These are phyloP conservation scores for Sebastiscus albofasciatus DNA, from an alignment of 2,797 vertebrate genomes.

Conservation along the genomic window DNA sequence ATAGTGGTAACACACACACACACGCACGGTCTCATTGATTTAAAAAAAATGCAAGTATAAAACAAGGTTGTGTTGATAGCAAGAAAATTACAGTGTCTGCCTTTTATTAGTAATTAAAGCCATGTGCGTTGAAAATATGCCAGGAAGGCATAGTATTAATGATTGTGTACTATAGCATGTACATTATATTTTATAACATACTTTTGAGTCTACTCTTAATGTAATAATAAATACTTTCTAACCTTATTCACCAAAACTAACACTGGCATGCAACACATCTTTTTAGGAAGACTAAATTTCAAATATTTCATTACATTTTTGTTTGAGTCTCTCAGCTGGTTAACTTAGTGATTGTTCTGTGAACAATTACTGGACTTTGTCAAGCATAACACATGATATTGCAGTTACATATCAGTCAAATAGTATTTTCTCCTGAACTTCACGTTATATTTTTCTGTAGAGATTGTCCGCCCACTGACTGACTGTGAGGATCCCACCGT, in stretches of 20 bases:
- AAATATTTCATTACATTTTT: not conserved
- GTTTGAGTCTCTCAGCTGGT: not conserved
- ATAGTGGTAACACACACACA: constrained; percentile 52
- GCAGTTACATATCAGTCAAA: not conserved
- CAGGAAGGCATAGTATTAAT: too few relatives aligned
- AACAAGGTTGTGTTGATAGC: not conserved
- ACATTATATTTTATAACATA: not conserved
- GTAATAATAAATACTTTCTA: not conserved
- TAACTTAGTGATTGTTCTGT: not conserved
- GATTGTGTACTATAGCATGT: not conserved
- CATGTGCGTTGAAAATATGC: not conserved
- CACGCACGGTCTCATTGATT: not conserved
- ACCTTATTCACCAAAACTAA: not conserved
- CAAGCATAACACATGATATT: not conserved
- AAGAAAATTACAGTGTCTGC: not conserved
- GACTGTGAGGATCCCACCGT: constrained; percentile 79
- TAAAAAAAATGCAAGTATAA: not conserved
- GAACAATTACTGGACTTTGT: not conserved
- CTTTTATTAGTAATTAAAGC: not conserved
- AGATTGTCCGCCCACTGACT: constrained; percentile 49
- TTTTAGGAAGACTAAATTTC: not conserved
- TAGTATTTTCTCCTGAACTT: not conserved
- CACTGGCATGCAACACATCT: not conserved
- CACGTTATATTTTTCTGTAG: constrained; percentile 18
- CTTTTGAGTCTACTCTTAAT: not conserved